Evolutionary conservation across 2,888 invertebrate genomes (phyloP), one percentile per base, ranked within the genome.

Genomic region (Erebia epiphron): DNA sequence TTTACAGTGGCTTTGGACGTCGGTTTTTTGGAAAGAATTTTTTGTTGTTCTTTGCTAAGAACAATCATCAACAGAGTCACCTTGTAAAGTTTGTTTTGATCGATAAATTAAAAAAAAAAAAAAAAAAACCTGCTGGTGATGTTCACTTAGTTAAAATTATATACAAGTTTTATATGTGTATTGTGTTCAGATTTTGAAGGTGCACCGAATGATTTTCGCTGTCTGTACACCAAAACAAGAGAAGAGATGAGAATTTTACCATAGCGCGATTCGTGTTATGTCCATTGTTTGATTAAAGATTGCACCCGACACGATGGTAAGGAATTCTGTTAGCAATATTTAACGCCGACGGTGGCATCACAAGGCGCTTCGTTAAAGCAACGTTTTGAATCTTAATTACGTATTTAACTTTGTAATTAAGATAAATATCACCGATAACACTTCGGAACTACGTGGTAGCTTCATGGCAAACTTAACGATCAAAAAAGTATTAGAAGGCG

Each of bases 371-470:
- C 82, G 83, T 79, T 82, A 83, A 80, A 75, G 80, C 79, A 75
- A 79, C 83, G 80, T 80, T 82, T 84, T 83, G 92, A 89, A 91
- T 92, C 88, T 85, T 87, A 92, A 92, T 88, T 82, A 82, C 82
- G 80, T 80, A 82, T 88, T 92, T 91, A 90, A 84, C 79, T 83
- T 79, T 71, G 85, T 89, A 90, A 91, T 92, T 92, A 92, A 92
- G 92, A 92, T 93, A 86, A 92, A 91, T 91, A 86, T 84, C 79
- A 79, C 69, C 80, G 92, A 92, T 92, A 91, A 87, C 83, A 85
- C 80, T 82, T 83, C 76, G 72, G 76, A 83, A 83, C 82, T 83
- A 86, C 86, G 87, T 89, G 87, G 84, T 83, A 82, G 86, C 83
- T 79, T 79, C 77, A 78, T 80, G 80, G 79, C 83, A 86, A 85